phyloP scores from a whole-genome alignment of 64 coral and sea anemone genomes.

The Porites lutea region DNA sequence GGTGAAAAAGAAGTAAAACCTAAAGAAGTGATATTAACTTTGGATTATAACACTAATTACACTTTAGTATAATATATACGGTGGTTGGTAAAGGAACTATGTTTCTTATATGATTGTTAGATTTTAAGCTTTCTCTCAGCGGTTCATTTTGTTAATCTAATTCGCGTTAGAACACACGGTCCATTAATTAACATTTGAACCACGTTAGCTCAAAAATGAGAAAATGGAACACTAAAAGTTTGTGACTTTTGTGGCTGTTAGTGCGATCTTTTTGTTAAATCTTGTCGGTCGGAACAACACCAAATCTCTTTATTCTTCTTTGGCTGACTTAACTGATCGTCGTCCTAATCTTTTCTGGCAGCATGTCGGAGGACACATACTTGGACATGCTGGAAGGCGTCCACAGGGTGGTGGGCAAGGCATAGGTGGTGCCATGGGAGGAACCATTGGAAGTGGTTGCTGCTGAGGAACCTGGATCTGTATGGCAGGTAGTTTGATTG shows the following conservation, averaged over 20 bases:
- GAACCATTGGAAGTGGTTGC: neutral
- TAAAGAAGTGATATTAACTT: neutral
- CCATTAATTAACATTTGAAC: neutral
- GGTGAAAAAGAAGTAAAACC: neutral
- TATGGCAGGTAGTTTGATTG: conserved; percentile 42
- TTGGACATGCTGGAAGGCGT: conserved; percentile 21
- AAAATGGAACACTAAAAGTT: neutral
- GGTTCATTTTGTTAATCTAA: neutral
- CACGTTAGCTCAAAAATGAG: neutral
- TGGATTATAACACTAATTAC: neutral
- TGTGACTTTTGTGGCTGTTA: neutral
- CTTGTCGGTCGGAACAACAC: neutral
- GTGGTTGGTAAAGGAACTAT: neutral
- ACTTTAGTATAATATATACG: too few relatives aligned
- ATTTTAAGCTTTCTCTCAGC: neutral
- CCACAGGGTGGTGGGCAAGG: conserved; percentile 36
- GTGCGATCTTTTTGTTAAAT: neutral
- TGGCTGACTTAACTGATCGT: neutral
- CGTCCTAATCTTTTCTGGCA: conserved; percentile 11
- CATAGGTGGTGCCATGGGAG: conserved; percentile 30
- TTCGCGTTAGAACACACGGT: conserved; percentile 42
- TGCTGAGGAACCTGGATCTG: conserved; percentile 56
- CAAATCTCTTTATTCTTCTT: neutral
- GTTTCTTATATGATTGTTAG: neutral
- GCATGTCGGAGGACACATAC: conserved; percentile 7